These are phyloP conservation scores for Cyrtonyx montezumae DNA, from an alignment of 2,113 vertebrate species.

Conservation along the genomic window DNA sequence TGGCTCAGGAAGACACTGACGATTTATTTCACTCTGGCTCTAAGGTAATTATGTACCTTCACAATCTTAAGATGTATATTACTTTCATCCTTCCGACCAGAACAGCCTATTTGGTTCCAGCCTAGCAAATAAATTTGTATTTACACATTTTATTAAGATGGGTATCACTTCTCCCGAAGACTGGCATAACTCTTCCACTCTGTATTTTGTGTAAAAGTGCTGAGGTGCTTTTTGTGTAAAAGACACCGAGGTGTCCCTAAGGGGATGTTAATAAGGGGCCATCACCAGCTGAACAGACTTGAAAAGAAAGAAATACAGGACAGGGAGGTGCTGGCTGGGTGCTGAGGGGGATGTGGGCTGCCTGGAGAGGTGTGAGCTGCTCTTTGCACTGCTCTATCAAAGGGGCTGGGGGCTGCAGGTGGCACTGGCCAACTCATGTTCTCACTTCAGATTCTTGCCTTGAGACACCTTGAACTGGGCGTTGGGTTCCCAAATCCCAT, in stretches of 20 bases:
- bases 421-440: not conserved
- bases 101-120: slow-evolving; percentile 55
- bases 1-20: not conserved
- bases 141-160: slow-evolving; percentile 66
- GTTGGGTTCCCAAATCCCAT: no score
- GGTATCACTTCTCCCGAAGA: slow-evolving; percentile 47
- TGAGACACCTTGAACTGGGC: not conserved
- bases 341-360: not conserved
- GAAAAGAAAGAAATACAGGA: not conserved
- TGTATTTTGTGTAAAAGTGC: not conserved
- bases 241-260: not conserved
- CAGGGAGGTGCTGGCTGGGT: not conserved
- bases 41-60: slow-evolving; percentile 67
- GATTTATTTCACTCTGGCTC: slow-evolving; percentile 48
- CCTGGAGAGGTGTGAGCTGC: no score
- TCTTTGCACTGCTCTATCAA: not conserved
- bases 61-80: slow-evolving; percentile 40
- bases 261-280: not conserved
- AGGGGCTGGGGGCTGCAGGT: not conserved
- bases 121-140: slow-evolving; percentile 67
- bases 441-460: accelerated
- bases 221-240: no score
- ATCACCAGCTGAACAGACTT: not conserved
- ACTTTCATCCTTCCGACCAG: slow-evolving; percentile 46
- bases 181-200: slow-evolving; percentile 37